Evolutionary conservation across 2,797 vertebrate genomes (phyloP).

Genomic region (Podargus strigoides): DNA sequence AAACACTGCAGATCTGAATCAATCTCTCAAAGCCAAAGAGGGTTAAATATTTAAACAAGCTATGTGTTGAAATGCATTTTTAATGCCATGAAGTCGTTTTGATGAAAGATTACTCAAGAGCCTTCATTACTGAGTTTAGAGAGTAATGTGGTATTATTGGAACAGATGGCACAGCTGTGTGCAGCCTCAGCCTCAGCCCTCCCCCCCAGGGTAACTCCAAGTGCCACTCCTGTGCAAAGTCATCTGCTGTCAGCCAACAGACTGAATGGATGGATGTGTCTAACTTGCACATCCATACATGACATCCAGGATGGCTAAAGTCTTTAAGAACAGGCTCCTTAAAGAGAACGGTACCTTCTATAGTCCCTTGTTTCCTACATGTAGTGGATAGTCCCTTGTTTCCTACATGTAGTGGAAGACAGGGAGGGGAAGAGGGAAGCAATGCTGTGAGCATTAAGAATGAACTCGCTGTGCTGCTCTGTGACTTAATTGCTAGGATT

Average conservation of each 20-base stretch:
- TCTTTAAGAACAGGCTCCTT: constrained; percentile 11
- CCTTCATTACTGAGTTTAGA: constrained; percentile 79
- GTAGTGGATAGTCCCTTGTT: neutral
- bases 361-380: neutral
- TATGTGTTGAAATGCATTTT: constrained; percentile 83
- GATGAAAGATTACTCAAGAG: constrained; percentile 80
- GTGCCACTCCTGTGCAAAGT: constrained; percentile 72
- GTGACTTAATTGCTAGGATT: constrained; percentile 54
- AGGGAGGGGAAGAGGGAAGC: neutral
- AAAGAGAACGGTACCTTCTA: neutral
- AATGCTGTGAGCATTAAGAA: accelerated
- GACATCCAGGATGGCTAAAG: neutral
- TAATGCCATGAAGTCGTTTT: constrained; percentile 79
- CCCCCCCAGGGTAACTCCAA: constrained; percentile 70
- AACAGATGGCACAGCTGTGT: constrained; percentile 81
- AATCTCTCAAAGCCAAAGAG: constrained; percentile 77
- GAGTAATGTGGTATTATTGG: constrained; percentile 79
- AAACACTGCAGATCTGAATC: constrained; percentile 71
- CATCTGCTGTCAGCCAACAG: constrained; percentile 71
- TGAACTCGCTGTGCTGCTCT: neutral
- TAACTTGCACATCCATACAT: constrained; percentile 3
- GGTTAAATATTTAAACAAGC: constrained; percentile 84
- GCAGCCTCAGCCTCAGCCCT: constrained; percentile 24
- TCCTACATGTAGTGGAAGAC: accelerated
- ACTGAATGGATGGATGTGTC: constrained; percentile 66